Evolutionary conservation across 2,888 invertebrate species (phyloP).

Genomic region (Pachycephus smyrnensis): DNA sequence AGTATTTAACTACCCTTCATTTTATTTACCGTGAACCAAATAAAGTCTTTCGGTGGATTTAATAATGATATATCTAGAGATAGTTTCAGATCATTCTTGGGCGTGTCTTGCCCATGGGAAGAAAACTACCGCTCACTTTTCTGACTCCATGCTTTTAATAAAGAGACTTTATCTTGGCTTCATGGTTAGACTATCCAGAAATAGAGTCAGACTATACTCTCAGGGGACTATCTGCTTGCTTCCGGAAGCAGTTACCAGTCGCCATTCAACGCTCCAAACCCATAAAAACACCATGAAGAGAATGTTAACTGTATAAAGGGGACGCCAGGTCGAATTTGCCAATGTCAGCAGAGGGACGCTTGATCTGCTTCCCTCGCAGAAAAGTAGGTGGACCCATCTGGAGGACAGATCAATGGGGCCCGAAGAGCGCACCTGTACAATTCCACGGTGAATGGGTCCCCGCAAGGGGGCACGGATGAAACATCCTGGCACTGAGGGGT

Average conservation of each 20-base stretch:
- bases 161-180: not conserved
- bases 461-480: constrained; percentile 13
- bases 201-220: not conserved
- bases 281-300: not conserved
- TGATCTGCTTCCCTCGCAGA: not conserved
- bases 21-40: not conserved
- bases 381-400: constrained; percentile 5
- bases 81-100: not conserved
- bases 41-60: not conserved
- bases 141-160: not conserved
- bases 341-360: not conserved
- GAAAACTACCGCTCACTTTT: not conserved
- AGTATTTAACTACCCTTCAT: not conserved
- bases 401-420: constrained; percentile 16
- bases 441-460: constrained; percentile 39
- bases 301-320: not conserved
- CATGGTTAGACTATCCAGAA: not conserved
- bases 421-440: constrained; percentile 46
- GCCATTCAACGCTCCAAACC: not conserved
- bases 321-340: not conserved
- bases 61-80: not conserved
- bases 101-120: not conserved
- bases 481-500: constrained; percentile 30
- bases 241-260: not conserved
- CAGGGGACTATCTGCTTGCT: not conserved